phyloP scores from a whole-genome alignment of 2,888 invertebrate species.

The Labia minor region DNA sequence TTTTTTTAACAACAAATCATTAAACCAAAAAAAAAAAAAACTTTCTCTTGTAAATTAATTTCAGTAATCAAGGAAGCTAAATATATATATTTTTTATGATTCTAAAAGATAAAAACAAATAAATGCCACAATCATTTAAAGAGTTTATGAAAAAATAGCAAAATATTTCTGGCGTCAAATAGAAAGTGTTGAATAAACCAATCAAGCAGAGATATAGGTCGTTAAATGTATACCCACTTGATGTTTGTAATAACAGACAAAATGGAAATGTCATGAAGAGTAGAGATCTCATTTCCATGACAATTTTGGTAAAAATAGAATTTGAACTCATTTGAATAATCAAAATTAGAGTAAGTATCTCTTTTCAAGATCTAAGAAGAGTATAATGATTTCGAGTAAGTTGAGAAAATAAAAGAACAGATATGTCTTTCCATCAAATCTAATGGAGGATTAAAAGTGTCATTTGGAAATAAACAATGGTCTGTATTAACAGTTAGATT shows the following conservation, averaged over 20 bases:
- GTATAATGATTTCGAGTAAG: neutral
- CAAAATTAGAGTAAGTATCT: neutral
- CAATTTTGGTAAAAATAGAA: neutral
- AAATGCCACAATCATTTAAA: neutral
- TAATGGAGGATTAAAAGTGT: too few species aligned
- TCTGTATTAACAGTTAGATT: too few species aligned
- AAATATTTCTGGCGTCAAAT: neutral
- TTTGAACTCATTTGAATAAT: neutral
- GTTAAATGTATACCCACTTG: neutral
- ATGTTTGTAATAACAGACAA: neutral
- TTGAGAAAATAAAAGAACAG: neutral
- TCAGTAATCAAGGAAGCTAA: neutral
- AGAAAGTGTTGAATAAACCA: neutral
- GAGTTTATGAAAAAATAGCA: neutral
- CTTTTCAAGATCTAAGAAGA: neutral
- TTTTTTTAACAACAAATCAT: too few species aligned
- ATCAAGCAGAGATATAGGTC: slow-evolving; percentile 5
- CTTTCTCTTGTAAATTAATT: neutral
- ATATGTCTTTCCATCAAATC: too few species aligned
- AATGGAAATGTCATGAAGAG: neutral
- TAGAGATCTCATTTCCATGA: neutral
- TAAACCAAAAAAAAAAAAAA: neutral
- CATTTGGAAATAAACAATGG: too few species aligned
- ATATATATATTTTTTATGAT: neutral
- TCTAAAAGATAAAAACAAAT: neutral